Evolutionary conservation across 2,797 vertebrate species (phyloP).

Genomic region (Acanthurus leucopareius): DNA sequence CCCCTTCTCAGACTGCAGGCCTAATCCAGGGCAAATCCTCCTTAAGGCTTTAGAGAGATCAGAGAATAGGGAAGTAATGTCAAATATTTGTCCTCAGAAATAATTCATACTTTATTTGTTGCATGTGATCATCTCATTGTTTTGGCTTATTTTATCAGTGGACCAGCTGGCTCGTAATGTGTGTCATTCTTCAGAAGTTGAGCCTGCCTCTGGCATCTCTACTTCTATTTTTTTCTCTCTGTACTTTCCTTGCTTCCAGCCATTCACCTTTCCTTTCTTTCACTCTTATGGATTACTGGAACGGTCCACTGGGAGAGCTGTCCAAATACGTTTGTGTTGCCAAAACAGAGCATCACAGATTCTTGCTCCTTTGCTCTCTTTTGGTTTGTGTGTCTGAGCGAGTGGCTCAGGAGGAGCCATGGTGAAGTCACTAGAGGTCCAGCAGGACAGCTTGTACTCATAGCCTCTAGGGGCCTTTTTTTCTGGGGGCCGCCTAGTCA

Average conservation of each 20-base stretch:
- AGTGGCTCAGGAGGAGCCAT: constrained; percentile 54
- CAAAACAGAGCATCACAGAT: constrained; percentile 71
- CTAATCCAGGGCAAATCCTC: constrained; percentile 83
- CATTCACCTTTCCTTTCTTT: constrained; percentile 71
- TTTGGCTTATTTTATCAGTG: constrained; percentile 72
- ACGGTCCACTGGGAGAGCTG: constrained; percentile 71
- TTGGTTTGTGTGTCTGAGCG: constrained; percentile 51
- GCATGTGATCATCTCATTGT: constrained; percentile 77
- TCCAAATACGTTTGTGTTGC: constrained; percentile 72
- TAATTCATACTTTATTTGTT: constrained; percentile 80
- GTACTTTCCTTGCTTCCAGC: constrained; percentile 55
- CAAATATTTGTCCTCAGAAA: constrained; percentile 83
- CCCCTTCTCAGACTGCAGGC: constrained; percentile 70
- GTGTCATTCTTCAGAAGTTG: constrained; percentile 69
- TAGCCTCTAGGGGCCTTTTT: constrained; percentile 82
- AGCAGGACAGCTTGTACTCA: constrained; percentile 85
- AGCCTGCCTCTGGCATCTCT: constrained; percentile 64
- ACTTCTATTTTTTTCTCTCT: constrained; percentile 42
- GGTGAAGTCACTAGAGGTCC: constrained; percentile 77
- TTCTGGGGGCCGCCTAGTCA: constrained; percentile 82
- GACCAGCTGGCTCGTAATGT: constrained; percentile 71
- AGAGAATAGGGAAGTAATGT: constrained; percentile 77
- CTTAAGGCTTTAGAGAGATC: constrained; percentile 79
- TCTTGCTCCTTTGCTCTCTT: constrained; percentile 55
- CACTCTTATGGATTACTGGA: constrained; percentile 69